Evolutionary conservation across 2,113 vertebrate genomes (phyloP).

Genomic region (Daubentonia madagascariensis): DNA sequence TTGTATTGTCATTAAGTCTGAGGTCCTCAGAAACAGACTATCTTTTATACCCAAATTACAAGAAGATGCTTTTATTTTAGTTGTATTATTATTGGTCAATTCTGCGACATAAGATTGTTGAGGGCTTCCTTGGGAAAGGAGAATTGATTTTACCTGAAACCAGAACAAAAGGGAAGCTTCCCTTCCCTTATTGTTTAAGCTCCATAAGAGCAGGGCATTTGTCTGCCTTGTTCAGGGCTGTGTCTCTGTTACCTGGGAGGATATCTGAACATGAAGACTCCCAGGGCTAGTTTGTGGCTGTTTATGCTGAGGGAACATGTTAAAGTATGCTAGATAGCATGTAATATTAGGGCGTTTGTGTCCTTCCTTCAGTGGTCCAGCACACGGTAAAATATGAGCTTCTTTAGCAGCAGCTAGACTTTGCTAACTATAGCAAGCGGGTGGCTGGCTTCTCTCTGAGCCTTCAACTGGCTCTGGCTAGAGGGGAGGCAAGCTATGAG

Average conservation of each 20-base stretch:
- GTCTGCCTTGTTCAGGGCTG: background rate
- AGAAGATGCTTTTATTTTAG: background rate
- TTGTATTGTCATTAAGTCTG: background rate
- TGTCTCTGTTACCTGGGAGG: background rate
- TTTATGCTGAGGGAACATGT: background rate
- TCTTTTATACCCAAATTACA: background rate
- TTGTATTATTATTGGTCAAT: background rate
- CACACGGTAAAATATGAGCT: background rate
- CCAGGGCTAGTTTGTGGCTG: background rate
- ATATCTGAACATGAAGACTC: background rate
- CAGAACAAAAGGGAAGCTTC: background rate
- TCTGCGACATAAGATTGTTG: background rate
- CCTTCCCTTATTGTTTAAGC: background rate
- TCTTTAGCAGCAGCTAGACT: background rate
- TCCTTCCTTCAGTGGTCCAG: background rate
- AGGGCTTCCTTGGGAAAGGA: background rate
- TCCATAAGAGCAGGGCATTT: background rate
- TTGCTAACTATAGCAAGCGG: background rate
- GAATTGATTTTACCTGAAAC: background rate
- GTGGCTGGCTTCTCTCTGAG: background rate
- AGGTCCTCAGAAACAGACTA: background rate
- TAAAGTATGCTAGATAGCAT: rapidly evolving
- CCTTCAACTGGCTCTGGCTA: background rate
- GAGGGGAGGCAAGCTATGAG: background rate
- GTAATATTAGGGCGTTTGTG: background rate